Conservation (phyloP, 1,140 invertebrate species). For the Megalopta genalis region DNA sequence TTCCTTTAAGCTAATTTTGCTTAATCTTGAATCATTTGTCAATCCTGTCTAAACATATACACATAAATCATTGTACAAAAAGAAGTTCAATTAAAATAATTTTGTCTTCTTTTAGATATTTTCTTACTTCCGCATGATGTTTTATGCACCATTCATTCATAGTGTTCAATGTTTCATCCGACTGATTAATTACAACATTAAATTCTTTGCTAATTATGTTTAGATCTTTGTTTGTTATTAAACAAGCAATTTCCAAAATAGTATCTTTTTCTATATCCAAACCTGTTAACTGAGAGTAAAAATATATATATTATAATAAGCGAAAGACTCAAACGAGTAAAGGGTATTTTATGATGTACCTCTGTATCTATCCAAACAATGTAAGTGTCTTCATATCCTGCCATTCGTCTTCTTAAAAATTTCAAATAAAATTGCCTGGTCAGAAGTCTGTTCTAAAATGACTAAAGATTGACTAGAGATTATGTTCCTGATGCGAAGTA, state of each 20-base stretch:
- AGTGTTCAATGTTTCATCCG: constrained; percentile 85
- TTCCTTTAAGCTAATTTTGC: constrained; percentile 83
- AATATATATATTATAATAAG: background rate
- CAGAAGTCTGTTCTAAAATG: too few species aligned
- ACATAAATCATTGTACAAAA: background rate
- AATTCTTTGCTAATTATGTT: constrained; percentile 89
- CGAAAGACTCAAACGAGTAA: background rate
- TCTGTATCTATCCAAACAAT: constrained; percentile 74
- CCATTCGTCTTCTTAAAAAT: too few species aligned
- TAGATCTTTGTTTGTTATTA: constrained; percentile 91
- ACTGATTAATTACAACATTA: constrained; percentile 90
- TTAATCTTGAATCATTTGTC: constrained; percentile 85
- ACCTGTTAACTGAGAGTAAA: constrained; percentile 77
- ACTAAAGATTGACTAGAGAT: too few species aligned
- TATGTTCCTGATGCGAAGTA: too few species aligned
- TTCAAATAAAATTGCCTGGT: too few species aligned
- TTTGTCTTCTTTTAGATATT: background rate
- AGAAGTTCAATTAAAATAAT: background rate
- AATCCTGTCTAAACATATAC: constrained; percentile 86
- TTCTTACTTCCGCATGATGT: constrained; percentile 86
- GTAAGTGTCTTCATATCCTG: background rate
- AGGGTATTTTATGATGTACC: constrained; percentile 51
- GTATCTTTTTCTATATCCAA: constrained; percentile 88
- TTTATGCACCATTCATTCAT: constrained; percentile 93
- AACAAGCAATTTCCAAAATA: constrained; percentile 93